Percentiles rank a stretch among this genome's conserved stretches.
Evolutionary conservation across 2,797 vertebrate genomes (phyloP).

Genomic region (Enteromius radiatus): DNA sequence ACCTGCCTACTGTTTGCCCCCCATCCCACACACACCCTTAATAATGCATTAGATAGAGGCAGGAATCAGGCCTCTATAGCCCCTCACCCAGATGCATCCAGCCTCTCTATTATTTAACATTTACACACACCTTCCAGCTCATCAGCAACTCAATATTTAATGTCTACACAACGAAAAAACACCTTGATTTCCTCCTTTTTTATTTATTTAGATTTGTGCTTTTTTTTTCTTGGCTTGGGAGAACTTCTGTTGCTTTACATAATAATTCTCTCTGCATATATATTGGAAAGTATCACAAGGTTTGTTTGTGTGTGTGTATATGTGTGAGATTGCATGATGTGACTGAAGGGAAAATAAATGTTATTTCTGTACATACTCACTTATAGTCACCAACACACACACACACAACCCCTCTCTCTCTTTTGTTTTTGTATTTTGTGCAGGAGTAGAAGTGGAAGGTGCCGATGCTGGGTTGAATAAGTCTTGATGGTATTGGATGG

Average conservation of each 20-base stretch:
- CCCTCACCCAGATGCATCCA: slow-evolving; percentile 89
- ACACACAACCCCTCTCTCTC: neutral
- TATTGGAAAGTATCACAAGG: slow-evolving; percentile 35
- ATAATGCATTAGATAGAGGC: slow-evolving; percentile 98
- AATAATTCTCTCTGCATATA: slow-evolving; percentile 61
- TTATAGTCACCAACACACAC: slow-evolving; percentile 9
- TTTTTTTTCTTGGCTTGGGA: slow-evolving; percentile 34
- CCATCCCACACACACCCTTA: slow-evolving; percentile 81
- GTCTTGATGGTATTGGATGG: neutral
- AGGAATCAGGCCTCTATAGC: slow-evolving; percentile 86
- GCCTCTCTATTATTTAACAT: slow-evolving; percentile 98
- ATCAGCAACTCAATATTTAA: slow-evolving; percentile 98
- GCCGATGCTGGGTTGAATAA: slow-evolving; percentile 3
- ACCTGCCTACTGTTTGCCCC: slow-evolving; percentile 33
- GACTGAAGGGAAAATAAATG: slow-evolving; percentile 43
- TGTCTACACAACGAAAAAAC: slow-evolving; percentile 66
- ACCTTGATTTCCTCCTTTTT: slow-evolving; percentile 63
- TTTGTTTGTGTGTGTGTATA: slow-evolving; percentile 32
- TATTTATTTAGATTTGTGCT: slow-evolving; percentile 64
- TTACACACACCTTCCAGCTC: slow-evolving; percentile 98
- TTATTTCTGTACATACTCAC: slow-evolving; percentile 27
- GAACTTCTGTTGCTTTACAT: slow-evolving; percentile 60
- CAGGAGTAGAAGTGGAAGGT: slow-evolving; percentile 6
- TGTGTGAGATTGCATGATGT: slow-evolving; percentile 26
- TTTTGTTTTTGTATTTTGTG: slow-evolving; percentile 37